Evolutionary conservation across 2,797 vertebrate genomes (phyloP).

Genomic region (Alauda arvensis): DNA sequence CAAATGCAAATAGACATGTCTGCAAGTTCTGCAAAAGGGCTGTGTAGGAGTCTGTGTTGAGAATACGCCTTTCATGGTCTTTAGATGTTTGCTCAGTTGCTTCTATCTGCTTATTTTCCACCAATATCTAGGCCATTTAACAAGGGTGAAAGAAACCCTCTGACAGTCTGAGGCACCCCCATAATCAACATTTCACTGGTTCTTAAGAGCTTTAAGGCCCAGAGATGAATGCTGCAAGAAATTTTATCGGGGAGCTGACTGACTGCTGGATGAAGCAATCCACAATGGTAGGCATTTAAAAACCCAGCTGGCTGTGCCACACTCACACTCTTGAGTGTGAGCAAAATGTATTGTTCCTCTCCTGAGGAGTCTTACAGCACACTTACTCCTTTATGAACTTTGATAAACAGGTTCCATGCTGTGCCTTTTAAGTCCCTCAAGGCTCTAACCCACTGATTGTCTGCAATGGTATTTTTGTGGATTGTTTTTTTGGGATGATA

Average conservation of each 20-base stretch:
- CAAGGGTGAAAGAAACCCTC: neutral
- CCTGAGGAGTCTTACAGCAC: neutral
- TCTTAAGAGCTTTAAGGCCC: neutral
- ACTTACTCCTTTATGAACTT: neutral
- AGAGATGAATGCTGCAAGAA: constrained; percentile 14
- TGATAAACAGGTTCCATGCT: neutral
- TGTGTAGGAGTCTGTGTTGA: neutral
- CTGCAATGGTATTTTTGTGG: neutral
- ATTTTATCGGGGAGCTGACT: constrained; percentile 27
- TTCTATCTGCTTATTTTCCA: neutral
- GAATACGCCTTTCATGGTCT: neutral
- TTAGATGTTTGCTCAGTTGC: constrained; percentile 19
- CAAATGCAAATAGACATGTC: constrained; percentile 27
- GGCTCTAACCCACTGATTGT: neutral
- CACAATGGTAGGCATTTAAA: constrained; percentile 29
- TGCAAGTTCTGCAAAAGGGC: constrained; percentile 3
- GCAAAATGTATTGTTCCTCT: neutral
- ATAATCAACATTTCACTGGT: constrained; percentile 3
- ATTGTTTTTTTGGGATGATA: neutral
- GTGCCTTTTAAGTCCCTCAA: neutral
- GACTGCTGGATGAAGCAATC: neutral
- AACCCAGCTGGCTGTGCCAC: neutral
- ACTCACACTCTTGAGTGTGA: neutral
- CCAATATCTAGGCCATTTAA: neutral
- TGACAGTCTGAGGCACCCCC: neutral